Evolutionary conservation across 2,888 invertebrate species (phyloP), one percentile per base, ranked within the genome.

Genomic region (Drosophila mercatorum): DNA sequence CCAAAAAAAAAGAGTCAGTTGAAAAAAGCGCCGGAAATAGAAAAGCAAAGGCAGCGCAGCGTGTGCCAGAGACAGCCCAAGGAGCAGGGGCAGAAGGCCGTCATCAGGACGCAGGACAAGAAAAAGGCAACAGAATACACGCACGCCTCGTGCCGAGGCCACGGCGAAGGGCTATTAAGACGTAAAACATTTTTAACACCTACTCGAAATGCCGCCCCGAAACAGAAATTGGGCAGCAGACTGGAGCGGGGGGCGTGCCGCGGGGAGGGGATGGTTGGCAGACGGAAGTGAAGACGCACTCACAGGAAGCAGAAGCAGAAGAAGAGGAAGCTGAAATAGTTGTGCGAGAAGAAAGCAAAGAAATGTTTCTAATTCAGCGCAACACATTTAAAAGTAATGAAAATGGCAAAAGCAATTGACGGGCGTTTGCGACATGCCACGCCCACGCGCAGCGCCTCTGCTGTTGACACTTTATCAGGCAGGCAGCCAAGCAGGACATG

Each of bases 151-250:
- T 40, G 47, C 38, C 58, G 38, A 28, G 47, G n/a, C 64, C 59
- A 55, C 49, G 49, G 77, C 72, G 46, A 66, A 69, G 68, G 61
- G 75, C 85, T 85, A 85, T 85, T 89, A 85, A 85, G 85, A 85
- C 88, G 85, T 85, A 80, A 89, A 87, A 80, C 85, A 85, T 84
- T 85, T 87, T 75, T 72, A 89, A 84, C 88, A 85, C 88, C 88
- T 89, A 72, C 68, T 70, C 43, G 69, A 51, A 71, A 85, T 69
- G 82, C 82, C 81, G 67, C 44, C 58, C 49, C 44, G 44, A 43
- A 61, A 46, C 46, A 31, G 49, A 49, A 58, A 43, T n/a, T 51
- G 60, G 53, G 11, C 44, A 17, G 55, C 11, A 12, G 11, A 0
- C 31, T 22, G 22, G 46, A n/a, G 31, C 7, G n/a, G 3, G 3